Base-by-base conservation (phyloP, 2,113 vertebrate species). In the Hyperopisus bebe region DNA sequence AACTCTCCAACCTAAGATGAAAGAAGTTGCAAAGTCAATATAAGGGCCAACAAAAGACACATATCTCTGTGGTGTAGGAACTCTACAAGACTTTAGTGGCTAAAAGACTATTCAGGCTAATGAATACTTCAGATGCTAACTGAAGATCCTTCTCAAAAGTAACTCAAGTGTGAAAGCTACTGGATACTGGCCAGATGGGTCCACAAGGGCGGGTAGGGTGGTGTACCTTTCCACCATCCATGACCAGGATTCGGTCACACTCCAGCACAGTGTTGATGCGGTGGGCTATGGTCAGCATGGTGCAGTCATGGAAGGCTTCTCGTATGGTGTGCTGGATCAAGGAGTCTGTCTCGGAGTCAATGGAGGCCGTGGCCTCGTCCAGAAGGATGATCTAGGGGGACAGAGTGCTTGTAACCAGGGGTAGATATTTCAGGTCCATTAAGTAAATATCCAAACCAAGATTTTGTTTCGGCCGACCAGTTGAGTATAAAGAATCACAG, bases 281-380 rank as follows among this genome's bases (percentile, higher is more conserved):
- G 91, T 97, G 97, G 17, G 97, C 96, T 0, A 97, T 97, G 53
- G 97, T 97, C 80, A 98, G 91, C 92, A 97, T 91, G 0, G 96
- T 97, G 91, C 95, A 97, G 91, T 95, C 91, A n/a, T 91, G 87
- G 62, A 97, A 97, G 35, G 94, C 94, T 0, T 96, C 96, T 89
- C 94, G 94, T 92, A 97, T 96, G 48, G 96, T 96, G 88, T 89
- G 94, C 93, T 97, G 97, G 85, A 98, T 96, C 84, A 96, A 93
- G 47, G 89, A 15, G 27, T 97, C 97, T 0, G 96, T 97, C 94
- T 97, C 96, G 0, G 96, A 94, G 90, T 98, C 97, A 31, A 97
- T 96, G 48, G 97, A 98, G 3, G 97, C 96, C 0, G 97, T 97
- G 6, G 96, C 97, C 92, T 98, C 97, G n/a, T 97, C 97, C 55